Evolutionary conservation across 2,888 invertebrate species (phyloP).

Genomic region (Pyralis farinalis): DNA sequence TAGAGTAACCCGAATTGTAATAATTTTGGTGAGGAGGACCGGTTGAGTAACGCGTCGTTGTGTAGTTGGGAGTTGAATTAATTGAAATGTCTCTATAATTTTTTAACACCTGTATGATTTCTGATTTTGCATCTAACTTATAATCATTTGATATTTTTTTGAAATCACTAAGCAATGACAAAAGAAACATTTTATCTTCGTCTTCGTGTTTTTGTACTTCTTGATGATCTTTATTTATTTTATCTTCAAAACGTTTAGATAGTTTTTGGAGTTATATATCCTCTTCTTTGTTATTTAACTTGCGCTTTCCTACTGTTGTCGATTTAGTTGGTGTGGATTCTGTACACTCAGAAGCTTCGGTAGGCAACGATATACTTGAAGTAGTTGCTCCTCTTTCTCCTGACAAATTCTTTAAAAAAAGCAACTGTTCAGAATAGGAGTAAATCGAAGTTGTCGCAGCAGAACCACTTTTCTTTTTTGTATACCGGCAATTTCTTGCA

Average conservation of each 20-base stretch:
- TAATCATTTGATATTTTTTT: no score
- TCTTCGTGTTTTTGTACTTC: no score
- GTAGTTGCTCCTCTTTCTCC: neutral
- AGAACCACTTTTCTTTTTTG: conserved; percentile 5
- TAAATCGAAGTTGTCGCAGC: conserved; percentile 4
- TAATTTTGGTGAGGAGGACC: no score
- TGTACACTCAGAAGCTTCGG: neutral
- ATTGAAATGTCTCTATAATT: no score
- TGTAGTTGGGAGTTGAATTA: no score
- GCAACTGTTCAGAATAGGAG: conserved; percentile 2
- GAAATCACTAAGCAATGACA: no score
- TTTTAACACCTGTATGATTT: no score
- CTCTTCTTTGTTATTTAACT: conserved; percentile 5
- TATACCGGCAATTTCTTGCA: conserved; percentile 1
- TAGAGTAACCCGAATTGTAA: no score
- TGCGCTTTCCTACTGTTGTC: neutral
- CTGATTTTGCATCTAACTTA: no score
- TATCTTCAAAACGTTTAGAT: conserved; percentile 2
- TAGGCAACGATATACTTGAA: neutral
- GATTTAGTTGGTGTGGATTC: conserved; percentile 4
- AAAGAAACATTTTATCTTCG: no score
- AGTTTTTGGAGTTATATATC: conserved; percentile 1
- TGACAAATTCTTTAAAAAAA: neutral
- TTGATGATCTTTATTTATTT: conserved; percentile 5
- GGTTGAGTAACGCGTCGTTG: no score